These are phyloP conservation scores for Cyprinodon variegatus DNA, from an alignment of 2,113 vertebrate genomes.

Conservation along the genomic window DNA sequence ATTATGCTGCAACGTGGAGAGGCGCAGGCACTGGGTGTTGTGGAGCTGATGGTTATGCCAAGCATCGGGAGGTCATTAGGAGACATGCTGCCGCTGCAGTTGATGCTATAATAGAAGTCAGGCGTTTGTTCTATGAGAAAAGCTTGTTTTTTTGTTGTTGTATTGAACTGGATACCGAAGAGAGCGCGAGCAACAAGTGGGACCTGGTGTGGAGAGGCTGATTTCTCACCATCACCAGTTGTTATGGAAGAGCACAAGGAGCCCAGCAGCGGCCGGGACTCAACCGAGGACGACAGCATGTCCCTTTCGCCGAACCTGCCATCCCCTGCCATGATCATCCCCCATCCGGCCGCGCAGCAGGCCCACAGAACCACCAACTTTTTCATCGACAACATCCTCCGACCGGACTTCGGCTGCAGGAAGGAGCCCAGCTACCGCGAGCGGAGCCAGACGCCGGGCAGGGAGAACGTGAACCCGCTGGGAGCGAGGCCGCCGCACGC, in stretches of 20 bases:
- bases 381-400: slow-evolving; percentile 95
- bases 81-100: slow-evolving; percentile 60
- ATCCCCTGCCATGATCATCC: slow-evolving; percentile 78
- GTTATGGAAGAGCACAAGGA: slow-evolving; percentile 87
- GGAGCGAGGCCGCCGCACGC: slow-evolving; percentile 81
- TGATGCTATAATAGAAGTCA: slow-evolving; percentile 24
- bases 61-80: slow-evolving; percentile 63
- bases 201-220: slow-evolving; percentile 76
- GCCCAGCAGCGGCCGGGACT: slow-evolving; percentile 79
- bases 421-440: slow-evolving; percentile 84
- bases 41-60: slow-evolving; percentile 76
- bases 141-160: slow-evolving; percentile 53
- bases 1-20: slow-evolving; percentile 74
- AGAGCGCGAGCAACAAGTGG: slow-evolving; percentile 80
- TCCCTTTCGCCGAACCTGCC: slow-evolving; percentile 85
- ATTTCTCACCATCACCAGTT: slow-evolving; percentile 49
- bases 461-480: slow-evolving; percentile 87
- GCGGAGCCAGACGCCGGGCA: slow-evolving; percentile 82
- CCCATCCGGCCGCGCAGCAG: slow-evolving; percentile 85
- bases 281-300: slow-evolving; percentile 87
- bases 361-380: slow-evolving; percentile 93
- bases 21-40: slow-evolving; percentile 74
- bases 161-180: slow-evolving; percentile 68
- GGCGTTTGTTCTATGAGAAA: slow-evolving; percentile 23
- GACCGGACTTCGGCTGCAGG: slow-evolving; percentile 94